These are phyloP conservation scores for Motacilla alba DNA, from an alignment of 2,113 vertebrate genomes.

Conservation along the genomic window DNA sequence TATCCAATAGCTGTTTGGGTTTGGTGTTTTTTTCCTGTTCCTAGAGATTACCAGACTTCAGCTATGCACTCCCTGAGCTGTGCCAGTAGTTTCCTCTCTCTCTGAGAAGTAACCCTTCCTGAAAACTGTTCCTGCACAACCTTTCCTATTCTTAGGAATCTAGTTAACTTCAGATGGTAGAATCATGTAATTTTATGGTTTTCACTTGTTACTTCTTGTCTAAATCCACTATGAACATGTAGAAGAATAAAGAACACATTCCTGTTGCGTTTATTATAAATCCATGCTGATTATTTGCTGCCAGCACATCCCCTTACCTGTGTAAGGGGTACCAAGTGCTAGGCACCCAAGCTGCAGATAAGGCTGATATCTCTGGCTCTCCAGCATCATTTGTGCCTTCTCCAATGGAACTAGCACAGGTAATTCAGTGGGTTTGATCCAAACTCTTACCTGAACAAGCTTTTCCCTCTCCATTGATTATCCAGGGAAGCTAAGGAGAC, in stretches of 20 bases:
- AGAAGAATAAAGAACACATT: neutral
- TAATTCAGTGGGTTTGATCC: neutral
- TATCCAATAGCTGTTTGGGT: neutral
- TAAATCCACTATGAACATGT: neutral
- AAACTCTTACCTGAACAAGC: neutral
- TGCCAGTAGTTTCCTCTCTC: neutral
- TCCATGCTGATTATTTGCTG: neutral
- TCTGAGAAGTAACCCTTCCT: neutral
- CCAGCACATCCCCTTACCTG: neutral
- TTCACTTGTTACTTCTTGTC: neutral
- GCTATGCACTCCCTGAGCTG: neutral
- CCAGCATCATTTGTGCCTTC: neutral
- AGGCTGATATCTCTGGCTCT: neutral
- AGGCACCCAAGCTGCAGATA: neutral
- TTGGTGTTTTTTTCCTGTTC: fast-evolving
- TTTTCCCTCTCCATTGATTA: neutral
- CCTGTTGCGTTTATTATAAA: neutral
- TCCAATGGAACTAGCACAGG: neutral
- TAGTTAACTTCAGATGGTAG: neutral
- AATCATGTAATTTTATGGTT: neutral
- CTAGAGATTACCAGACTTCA: neutral
- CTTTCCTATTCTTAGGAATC: neutral
- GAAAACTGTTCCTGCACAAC: neutral
- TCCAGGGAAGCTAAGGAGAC: neutral
- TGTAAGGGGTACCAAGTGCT: neutral